Conservation (phyloP, 1,140 invertebrate species). For the Plodia interpunctella region DNA sequence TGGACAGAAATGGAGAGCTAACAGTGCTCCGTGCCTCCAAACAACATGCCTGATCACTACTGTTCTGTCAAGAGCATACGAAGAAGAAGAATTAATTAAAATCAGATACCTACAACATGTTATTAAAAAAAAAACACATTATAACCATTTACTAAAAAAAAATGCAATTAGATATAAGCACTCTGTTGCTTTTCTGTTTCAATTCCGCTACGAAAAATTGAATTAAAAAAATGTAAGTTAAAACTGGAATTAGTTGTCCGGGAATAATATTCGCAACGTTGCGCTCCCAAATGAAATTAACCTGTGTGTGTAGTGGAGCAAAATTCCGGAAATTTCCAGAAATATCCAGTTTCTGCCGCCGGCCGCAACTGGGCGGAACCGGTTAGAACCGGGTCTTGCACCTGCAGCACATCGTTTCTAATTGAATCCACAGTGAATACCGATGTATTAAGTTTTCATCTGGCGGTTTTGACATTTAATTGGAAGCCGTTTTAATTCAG, state of each 20-base stretch:
- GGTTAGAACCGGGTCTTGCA: conserved; percentile 25
- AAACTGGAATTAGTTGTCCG: conserved; percentile 8
- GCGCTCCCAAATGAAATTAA: conserved; percentile 38
- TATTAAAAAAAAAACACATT: too few species aligned
- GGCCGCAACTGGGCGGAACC: conserved; percentile 22
- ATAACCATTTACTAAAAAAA: too few species aligned
- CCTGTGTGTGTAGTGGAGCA: conserved; percentile 21
- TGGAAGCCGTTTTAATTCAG: not conserved
- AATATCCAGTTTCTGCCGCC: conserved; percentile 25
- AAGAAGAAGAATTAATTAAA: too few species aligned
- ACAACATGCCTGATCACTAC: too few species aligned
- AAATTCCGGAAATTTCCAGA: conserved; percentile 37
- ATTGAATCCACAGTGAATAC: conserved; percentile 30
- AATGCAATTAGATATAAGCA: too few species aligned
- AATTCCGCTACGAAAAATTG: conserved; percentile 22
- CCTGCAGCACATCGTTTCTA: conserved; percentile 25
- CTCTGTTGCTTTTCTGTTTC: conserved; percentile 26
- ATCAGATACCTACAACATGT: too few species aligned
- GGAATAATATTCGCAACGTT: conserved; percentile 21
- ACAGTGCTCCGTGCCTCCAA: too few species aligned
- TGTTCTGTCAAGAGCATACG: too few species aligned
- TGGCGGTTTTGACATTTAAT: conserved; percentile 12
- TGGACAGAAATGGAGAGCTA: too few species aligned
- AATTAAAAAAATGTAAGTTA: not conserved
- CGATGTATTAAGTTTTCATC: conserved; percentile 30